Base-by-base conservation (phyloP, 2,888 invertebrate genomes). In the Hydroisotoma schaefferi region DNA sequence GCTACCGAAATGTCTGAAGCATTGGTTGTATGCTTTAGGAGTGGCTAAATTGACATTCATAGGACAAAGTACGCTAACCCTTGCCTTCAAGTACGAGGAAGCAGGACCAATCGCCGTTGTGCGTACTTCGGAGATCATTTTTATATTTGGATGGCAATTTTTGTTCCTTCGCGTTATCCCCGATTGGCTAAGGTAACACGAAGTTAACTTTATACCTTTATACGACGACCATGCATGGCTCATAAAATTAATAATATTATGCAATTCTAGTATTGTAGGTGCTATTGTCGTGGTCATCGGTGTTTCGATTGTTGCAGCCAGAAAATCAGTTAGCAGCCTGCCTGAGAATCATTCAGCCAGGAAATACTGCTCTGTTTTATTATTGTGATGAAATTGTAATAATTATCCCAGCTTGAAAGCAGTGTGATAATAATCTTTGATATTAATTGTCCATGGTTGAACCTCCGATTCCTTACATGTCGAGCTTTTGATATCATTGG, bases 221-320 rank as follows among this genome's bases (percentile, higher is more conserved):
- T 27, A 49, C 33, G 33, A 15, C 33, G 15, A 33, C 15, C 8
- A 33, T 33, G 33, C 15, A 8, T 33, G 33, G 15, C 15, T 10
- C 33, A 33, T 33, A 33, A 10, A 10, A 33, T 33, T 33, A 33
- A 33, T 15, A 10, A 33, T 33, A 33, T 33, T 33, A 33, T 10
- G 33, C 15, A 33, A 33, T 53, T 57, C 2, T 29, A 65, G 62
- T 48, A 47, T 57, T 10, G 55, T 65, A 29, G 65, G 65, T 47
- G 59, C 57, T 26, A 12, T 25, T 12, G n/a, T 61, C 10, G 57
- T 65, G 1, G n/a, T 60, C 2, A 2, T 55, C 20, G 62, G 62
- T 20, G 56, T 65, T 20, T n/a, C 52, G 18, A 22, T 55, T 3
- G 55, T 58, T 8, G 52, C 44, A 2, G 18, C 40, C 0, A 28